Base-by-base conservation (phyloP, 2,797 vertebrate genomes). In the Sebastes matsubarae region DNA sequence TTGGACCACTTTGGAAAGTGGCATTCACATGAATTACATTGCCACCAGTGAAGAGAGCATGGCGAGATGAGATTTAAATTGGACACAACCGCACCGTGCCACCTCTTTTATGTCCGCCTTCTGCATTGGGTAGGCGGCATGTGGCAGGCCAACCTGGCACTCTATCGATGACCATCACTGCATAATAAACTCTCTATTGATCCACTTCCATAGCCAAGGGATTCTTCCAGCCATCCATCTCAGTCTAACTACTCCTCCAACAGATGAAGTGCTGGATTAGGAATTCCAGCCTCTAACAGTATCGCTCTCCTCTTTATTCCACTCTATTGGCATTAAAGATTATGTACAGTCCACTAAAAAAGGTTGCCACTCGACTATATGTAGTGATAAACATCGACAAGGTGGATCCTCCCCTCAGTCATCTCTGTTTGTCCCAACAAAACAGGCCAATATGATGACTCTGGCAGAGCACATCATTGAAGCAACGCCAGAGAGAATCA, bases 381-480 rank as follows among this genome's bases (percentile, higher is more conserved):
- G 16, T 29, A 8, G 34, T 65, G 46, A 24, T 38, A 14, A 68
- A 65, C 29, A 14, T 38, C 14, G 8, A 72, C 14, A 42, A n/a
- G 13, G 8, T 66, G 11, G 30, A 7, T 52, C 4, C 14, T 68
- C 3, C n/a, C 11, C 13, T 10, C n/a, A 58, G 4, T 71, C 16
- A 14, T 64, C 20, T 60, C 61, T 75, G 29, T 81, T 77, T 87
- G 60, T 73, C 27, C 38, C 29, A 34, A 72, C 27, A 38, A 71
- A 34, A 72, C 91, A 99, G 97, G 97, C 97, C 55, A 99, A 99
- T 90, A 99, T 99, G 98, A 99, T 99, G 97, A 98, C 97, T 68
- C 94, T 99, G 94, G 98, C 99, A 0, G 98, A 99, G 86, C 99
- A 99, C 94, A 99, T 99, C 72, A 99, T 99, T 14, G 98, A 99